Percentiles rank a stretch among this genome's conserved stretches.
Conservation (phyloP, 2,797 vertebrate species). For the Anguilla obscura region DNA sequence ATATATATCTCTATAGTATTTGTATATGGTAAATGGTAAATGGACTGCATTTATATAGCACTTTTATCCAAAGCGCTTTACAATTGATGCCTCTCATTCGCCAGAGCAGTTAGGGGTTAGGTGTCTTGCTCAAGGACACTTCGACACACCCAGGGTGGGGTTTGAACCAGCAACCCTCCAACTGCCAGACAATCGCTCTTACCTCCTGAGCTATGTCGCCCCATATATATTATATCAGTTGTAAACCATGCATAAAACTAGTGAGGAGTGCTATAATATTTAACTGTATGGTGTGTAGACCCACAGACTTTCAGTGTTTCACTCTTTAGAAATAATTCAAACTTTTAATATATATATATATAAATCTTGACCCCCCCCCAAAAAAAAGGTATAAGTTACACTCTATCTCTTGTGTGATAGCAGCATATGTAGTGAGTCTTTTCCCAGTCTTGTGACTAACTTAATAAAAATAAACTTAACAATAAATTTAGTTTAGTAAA, state of each 20-base stretch:
- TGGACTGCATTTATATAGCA: no score
- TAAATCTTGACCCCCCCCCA: neutral
- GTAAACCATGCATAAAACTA: neutral
- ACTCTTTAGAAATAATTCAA: neutral
- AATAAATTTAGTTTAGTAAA: no score
- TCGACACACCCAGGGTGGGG: no score
- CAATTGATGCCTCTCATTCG: no score
- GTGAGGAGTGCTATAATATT: neutral
- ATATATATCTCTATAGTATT: no score
- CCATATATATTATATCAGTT: neutral
- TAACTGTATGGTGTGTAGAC: neutral
- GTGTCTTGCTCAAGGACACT: no score
- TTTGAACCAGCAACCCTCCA: no score
- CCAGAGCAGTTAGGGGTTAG: no score
- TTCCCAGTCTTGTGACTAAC: neutral
- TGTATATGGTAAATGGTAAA: no score
- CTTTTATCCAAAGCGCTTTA: no score
- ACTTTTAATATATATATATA: neutral
- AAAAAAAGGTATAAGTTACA: neutral
- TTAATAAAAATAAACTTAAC: neutral
- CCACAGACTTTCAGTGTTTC: neutral
- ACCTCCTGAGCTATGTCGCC: no score
- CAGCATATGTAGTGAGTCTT: neutral
- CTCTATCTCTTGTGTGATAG: neutral
- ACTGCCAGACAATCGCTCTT: no score